phyloP scores from a whole-genome alignment of 2,888 invertebrate genomes.

The Hypsopygia costalis region DNA sequence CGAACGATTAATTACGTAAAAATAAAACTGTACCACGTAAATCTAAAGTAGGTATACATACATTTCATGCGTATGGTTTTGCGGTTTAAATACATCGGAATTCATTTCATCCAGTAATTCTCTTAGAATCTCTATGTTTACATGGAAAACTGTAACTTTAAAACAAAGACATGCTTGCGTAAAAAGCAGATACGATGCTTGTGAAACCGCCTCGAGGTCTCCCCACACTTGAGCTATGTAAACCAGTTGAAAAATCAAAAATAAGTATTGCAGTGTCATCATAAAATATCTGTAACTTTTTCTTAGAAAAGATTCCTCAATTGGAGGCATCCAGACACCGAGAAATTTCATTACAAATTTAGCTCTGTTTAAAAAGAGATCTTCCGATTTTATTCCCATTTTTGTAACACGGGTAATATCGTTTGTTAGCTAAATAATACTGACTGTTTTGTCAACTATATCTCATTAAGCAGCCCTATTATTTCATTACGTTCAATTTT shows the following conservation, averaged over 20 bases:
- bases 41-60: too few species aligned
- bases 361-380: constrained; percentile 55
- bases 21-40: too few species aligned
- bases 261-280: constrained; percentile 52
- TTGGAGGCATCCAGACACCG: constrained; percentile 59
- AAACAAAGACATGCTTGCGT: constrained; percentile 68
- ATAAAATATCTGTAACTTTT: constrained; percentile 46
- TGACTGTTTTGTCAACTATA: neutral
- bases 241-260: constrained; percentile 57
- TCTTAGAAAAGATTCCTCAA: constrained; percentile 30
- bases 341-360: constrained; percentile 59
- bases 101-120: constrained; percentile 49
- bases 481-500: neutral
- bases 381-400: constrained; percentile 28
- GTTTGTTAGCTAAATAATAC: neutral
- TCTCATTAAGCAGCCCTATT: neutral
- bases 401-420: neutral
- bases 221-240: constrained; percentile 64
- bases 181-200: constrained; percentile 59
- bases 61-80: constrained; percentile 44
- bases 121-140: constrained; percentile 42
- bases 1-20: too few species aligned
- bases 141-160: constrained; percentile 57
- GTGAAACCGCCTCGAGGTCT: constrained; percentile 59
- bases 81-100: constrained; percentile 47